Evolutionary conservation across 2,113 vertebrate species (phyloP), one percentile per base, ranked within the genome.

Genomic region (Dermatemys mawii): DNA sequence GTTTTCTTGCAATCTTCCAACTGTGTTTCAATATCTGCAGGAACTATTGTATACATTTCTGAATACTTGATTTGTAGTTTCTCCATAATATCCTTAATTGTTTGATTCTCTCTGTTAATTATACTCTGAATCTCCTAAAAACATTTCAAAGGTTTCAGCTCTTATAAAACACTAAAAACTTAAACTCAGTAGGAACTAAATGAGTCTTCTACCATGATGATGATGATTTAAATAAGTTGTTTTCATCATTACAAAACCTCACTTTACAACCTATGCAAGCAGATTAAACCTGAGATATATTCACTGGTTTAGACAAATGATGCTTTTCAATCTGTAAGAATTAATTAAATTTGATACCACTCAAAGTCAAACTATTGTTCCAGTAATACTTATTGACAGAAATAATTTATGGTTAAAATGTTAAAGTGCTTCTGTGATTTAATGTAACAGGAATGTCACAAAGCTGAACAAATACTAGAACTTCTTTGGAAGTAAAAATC

Each of bases 1-100:
- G 97, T 97, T 73, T 96, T 97, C 17, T 96, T 98, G 97, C 98
- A 98, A 78, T 99, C 98, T 94, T 99, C 98, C 89, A 98, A 14
- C 78, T 97, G 98, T 1, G 91, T 90, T 17, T 98, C 97, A 0
- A 99, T 97, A 90, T 99, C 99, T 29, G 96, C 91, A 2, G 99
- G 99, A 29, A 99, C 98, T 89, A 96, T 92, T 10, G 96, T 93
- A 84, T 98, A 96, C 96, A 97, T 97, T 83, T 99, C 99, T 1
- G 98, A 98, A 95, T 99, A 99, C 92, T 98, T 99, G 94, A 98
- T 98, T 75, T 91, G 98, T 78, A 99, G 96, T 48, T 97, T 97
- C 89, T 99, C 98, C 98, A 98, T 98, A 89, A 99, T 97, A 87
- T 96, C 92, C 87, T 98, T 97, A 75, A 99, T 96, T 92, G 97